Conservation (phyloP, 2,888 invertebrate genomes). For the Autographa pulchrina region DNA sequence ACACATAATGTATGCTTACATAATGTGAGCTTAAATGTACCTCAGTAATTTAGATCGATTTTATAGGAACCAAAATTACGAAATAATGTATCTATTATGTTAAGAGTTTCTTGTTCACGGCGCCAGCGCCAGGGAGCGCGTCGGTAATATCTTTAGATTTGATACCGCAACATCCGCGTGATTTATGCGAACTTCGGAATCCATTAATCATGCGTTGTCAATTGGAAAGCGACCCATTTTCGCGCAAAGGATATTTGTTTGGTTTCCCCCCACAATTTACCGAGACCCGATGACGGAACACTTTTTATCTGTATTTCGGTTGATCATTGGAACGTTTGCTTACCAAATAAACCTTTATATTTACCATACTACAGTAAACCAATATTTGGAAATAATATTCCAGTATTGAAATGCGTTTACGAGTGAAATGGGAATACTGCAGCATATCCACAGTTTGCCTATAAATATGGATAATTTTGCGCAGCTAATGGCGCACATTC, state of each 20-base stretch:
- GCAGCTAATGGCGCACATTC: constrained; percentile 46
- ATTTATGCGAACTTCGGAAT: constrained; percentile 77
- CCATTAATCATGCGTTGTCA: constrained; percentile 83
- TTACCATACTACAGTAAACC: constrained; percentile 42
- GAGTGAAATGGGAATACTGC: constrained; percentile 60
- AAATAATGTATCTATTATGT: constrained; percentile 24
- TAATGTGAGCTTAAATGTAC: not conserved
- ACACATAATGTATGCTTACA: not conserved
- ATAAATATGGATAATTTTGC: constrained; percentile 62
- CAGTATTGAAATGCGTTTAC: constrained; percentile 70
- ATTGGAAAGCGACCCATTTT: constrained; percentile 82
- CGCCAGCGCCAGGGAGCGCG: constrained; percentile 51
- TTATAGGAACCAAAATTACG: constrained; percentile 16
- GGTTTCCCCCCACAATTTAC: constrained; percentile 74
- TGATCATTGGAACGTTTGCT: constrained; percentile 6
- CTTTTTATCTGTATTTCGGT: constrained; percentile 59
- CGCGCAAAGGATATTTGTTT: constrained; percentile 71
- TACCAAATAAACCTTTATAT: not conserved
- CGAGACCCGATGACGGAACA: constrained; percentile 66
- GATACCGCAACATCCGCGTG: constrained; percentile 73
- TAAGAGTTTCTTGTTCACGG: constrained; percentile 52
- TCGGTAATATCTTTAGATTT: constrained; percentile 66
- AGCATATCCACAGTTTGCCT: constrained; percentile 48
- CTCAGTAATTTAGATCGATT: constrained; percentile 8
- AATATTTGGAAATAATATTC: constrained; percentile 68